Base-by-base conservation (phyloP, 2,797 vertebrate species). In the Myotis daubentonii region DNA sequence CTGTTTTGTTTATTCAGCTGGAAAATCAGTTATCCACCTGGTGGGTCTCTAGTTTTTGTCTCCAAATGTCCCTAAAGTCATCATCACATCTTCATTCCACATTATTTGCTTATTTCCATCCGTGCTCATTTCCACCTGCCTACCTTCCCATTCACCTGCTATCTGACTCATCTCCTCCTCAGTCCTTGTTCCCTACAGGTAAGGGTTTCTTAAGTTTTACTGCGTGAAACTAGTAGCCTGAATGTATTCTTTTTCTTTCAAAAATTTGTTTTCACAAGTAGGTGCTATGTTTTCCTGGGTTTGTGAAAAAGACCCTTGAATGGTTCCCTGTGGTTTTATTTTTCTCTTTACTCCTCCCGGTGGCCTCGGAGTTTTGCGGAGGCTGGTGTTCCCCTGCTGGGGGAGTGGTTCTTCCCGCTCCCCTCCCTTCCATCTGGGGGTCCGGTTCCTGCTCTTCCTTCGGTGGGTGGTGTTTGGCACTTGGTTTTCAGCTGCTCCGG, bases 61-160 rank as follows among this genome's bases (percentile, higher is more conserved):
- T 25, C 10, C 20, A 3, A 25, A 9, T 22, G 93, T 60, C 51
- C 60, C 80, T n/a, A 20, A 28, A 22, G 16, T 65, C 57, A 3
- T 0, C 20, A 0, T 0, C 3, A 7, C 2, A 3, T 2, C 55
- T 92, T 38, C 2, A 7, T n/a, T 8, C 62, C 62, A 7, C 41
- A 3, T 11, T 1, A 2, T 23, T 11, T 8, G 12, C 65, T 82
- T 16, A 23, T 15, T 8, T 9, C 33, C 75, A 16, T 5, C 6
- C 12, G 12, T 0, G 17, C 71, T 74, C 38, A 3, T n/a, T 44
- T 2, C 5, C 28, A 6, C 23, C 51, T 1, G 28, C 85, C 53
- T 2, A 0, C 22, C 28, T 76, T 13, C 17, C 30, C 23, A 0
- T 15, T 30, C 5, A 5, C 0, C 23, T 3, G 28, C 62, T 13